Evolutionary conservation across 2,113 vertebrate species (phyloP), one percentile per base, ranked within the genome.

Genomic region (Elephantulus edwardii): DNA sequence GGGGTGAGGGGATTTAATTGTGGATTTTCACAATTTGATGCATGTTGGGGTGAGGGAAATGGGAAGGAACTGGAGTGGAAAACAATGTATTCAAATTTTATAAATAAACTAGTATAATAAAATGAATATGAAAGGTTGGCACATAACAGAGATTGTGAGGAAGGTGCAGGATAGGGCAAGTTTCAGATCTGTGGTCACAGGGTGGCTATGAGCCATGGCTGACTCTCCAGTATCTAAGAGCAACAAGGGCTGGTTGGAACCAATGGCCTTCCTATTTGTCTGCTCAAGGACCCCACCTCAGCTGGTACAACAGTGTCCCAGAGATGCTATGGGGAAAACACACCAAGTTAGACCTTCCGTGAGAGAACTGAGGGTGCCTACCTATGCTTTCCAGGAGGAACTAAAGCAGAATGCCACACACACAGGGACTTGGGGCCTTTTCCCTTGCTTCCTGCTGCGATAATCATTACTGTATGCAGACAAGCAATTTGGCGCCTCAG

Each of bases 401-500:
- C 44, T 52, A 81, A 56, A 68, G 71, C 78, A 79, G 78, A 92
- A 46, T 38, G 46, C 64, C 85, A 85, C 82, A 94, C 26, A 35
- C 81, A 75, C 90, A 78, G 88, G 81, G 68, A 79, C 85, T 56
- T 19, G 52, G 75, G 85, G 56, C 74, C 44, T 70, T 84, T 72
- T 83, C 80, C 82, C 72, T 93, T 86, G 76, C 83, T 92, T 91
- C 91, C 85, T 83, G 83, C 92, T 91, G 90, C 4, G 83, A 91
- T 96, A 91, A 95, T 88, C 91, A 94, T 62, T 28, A 89, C 76
- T 89, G n/a, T 86, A 75, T 28, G 20, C 74, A 95, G 91, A 68
- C 88, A 85, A 93, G 93, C 91, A 94, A 94, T 95, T 96, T 94
- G 95, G 94, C 72, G 33, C 93, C 91, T 95, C 92, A 88, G 93